A percentile compares a stretch with the other conserved stretches of the same genome.
These are phyloP conservation scores for Lomographa bimaculata DNA, from an alignment of 2,888 invertebrate genomes.

Conservation along the genomic window DNA sequence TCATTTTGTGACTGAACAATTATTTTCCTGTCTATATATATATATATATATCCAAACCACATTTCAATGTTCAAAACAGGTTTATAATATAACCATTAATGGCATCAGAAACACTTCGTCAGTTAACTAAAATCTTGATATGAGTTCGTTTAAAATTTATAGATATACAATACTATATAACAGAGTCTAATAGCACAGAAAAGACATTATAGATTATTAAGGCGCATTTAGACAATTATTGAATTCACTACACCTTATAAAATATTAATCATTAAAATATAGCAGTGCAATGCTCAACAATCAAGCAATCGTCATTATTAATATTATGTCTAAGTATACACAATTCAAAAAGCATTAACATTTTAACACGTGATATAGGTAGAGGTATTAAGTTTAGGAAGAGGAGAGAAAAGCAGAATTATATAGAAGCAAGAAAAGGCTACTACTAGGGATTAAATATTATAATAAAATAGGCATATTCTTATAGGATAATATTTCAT, in stretches of 20 bases:
- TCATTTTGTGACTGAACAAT: conserved; percentile 19
- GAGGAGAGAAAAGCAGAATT: conserved; percentile 28
- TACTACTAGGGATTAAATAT: conserved; percentile 21
- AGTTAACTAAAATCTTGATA: conserved; percentile 17
- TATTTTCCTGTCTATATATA: too few relatives aligned
- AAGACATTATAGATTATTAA: conserved; percentile 58
- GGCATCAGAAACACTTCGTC: conserved; percentile 12
- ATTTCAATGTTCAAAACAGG: conserved; percentile 6
- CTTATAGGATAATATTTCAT: conserved; percentile 13
- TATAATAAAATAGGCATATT: conserved; percentile 16
- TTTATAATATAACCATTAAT: conserved; percentile 12
- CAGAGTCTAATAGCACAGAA: conserved; percentile 52
- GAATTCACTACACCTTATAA: conserved; percentile 56
- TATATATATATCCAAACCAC: conserved; percentile 12
- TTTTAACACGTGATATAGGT: conserved; percentile 29
- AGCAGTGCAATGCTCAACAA: conserved; percentile 67
- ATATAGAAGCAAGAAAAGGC: conserved; percentile 18
- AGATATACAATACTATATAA: conserved; percentile 38
- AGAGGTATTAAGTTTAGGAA: conserved; percentile 24
- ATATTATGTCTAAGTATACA: conserved; percentile 33
- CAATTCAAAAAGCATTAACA: conserved; percentile 37
- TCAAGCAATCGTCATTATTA: conserved; percentile 50
- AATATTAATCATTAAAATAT: conserved; percentile 54
- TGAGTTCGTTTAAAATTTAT: conserved; percentile 37
- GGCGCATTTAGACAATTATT: conserved; percentile 66